phyloP scores from a whole-genome alignment of 1,140 invertebrate species.

The Palaemon carinicauda region DNA sequence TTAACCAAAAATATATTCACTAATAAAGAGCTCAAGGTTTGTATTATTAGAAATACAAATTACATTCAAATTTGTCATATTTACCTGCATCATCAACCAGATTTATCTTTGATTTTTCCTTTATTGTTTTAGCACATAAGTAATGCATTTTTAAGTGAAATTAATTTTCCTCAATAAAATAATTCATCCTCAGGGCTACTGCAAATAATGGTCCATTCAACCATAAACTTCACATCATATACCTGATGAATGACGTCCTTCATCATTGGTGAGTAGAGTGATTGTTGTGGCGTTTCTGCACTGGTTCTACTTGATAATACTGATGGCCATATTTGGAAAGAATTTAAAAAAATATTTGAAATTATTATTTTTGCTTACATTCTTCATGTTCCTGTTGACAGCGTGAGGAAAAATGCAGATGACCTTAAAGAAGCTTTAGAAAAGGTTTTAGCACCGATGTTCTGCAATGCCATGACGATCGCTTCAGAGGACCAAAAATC shows the following conservation, averaged over 20 bases:
- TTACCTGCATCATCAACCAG: no score
- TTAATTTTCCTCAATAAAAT: background rate
- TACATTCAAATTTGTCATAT: no score
- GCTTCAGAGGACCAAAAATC: constrained; percentile 84
- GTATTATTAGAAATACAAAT: no score
- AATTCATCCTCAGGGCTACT: constrained; percentile 74
- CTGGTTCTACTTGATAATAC: background rate
- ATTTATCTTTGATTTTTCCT: background rate
- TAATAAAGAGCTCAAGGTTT: no score
- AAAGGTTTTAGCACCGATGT: constrained; percentile 94
- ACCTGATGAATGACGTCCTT: constrained; percentile 96
- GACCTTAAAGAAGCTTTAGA: constrained; percentile 91
- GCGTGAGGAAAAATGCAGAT: constrained; percentile 91
- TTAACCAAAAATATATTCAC: no score
- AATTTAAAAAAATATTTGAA: no score
- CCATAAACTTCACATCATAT: constrained; percentile 95
- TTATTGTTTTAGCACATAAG: background rate
- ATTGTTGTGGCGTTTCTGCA: background rate
- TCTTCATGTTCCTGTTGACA: constrained; percentile 63
- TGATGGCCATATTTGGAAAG: no score
- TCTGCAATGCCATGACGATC: constrained; percentile 87
- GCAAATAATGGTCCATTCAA: constrained; percentile 81
- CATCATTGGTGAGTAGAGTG: constrained; percentile 91
- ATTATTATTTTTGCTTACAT: no score
- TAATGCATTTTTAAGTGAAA: background rate